Evolutionary conservation across 37 sponge, comb jelly and placozoan species (phyloP), one percentile per base, ranked within the genome.

Genomic region (Amphimedon queenslandica): DNA sequence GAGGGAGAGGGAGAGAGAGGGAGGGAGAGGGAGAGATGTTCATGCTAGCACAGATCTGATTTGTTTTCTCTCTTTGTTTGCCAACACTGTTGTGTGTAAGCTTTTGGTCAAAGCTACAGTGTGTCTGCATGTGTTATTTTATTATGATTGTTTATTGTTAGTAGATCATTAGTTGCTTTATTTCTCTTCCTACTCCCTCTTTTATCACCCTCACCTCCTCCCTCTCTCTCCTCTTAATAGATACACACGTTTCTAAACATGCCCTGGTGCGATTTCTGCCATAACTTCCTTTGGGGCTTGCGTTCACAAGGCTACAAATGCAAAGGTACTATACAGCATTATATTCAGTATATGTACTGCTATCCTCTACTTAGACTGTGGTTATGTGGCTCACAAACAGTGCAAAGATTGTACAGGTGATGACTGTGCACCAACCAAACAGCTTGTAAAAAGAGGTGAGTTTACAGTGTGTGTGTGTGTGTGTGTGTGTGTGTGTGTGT

Each of bases 201-300:
- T n/a, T n/a, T n/a, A n/a, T n/a, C n/a, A n/a, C n/a, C n/a, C 31
- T 27, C 38, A 13, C 4, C 41, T 6, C 38, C 4, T 5, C n/a
- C 31, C 16, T 28, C 23, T 16, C 40, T 27, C 58, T 53, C 35
- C 40, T 56, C 55, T 42, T 38, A 27, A n/a, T 55, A 86, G 87
- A 37, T 86, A 42, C 87, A 79, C 56, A 64, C 55, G 32, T 85
- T 75, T 73, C 51, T 81, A 1, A 80, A 81, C 24, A 57, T 77
- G 63, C 31, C 71, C 1, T 96, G 94, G 90, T 96, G 96, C 71
- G 93, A 96, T 67, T 83, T 40, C 64, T 96, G 96, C 63, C 38
- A 79, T 10, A 96, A 96, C 77, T 96, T 92, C 82, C 82, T 96
- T 87, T 96, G 93, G 90, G 96, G 96, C 27, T 75, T 91, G 43